Conservation (phyloP, 2,888 invertebrate species). For the Parelbella ahira region DNA sequence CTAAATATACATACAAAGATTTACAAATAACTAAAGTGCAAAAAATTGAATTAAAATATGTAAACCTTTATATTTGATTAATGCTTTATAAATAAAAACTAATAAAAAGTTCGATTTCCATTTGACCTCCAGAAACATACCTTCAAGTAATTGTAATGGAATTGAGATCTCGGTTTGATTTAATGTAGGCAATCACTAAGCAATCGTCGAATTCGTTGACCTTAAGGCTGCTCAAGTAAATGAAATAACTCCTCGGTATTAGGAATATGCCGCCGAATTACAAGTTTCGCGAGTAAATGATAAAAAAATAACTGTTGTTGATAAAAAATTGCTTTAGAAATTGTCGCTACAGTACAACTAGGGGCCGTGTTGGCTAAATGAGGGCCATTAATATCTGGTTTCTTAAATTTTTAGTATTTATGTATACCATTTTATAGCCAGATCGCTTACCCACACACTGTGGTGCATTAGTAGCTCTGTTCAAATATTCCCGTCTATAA, state of each 20-base stretch:
- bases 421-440: not conserved
- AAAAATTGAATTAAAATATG: no score
- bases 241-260: slow-evolving; percentile 14
- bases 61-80: no score
- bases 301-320: no score
- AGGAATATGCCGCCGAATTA: not conserved
- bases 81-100: no score
- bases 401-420: no score
- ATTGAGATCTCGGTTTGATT: slow-evolving; percentile 28
- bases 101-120: slow-evolving; percentile 27
- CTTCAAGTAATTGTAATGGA: slow-evolving; percentile 31
- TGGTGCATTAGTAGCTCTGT: not conserved
- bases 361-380: no score
- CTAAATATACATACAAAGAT: no score
- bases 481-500: slow-evolving; percentile 1
- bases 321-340: no score
- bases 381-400: no score
- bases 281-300: not conserved
- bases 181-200: slow-evolving; percentile 29
- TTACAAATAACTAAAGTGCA: no score
- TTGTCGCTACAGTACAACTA: no score
- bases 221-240: slow-evolving; percentile 22
- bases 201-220: slow-evolving; percentile 25
- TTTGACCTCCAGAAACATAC: slow-evolving; percentile 29
- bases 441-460: not conserved